These are phyloP conservation scores for Lochmaea crataegi DNA, from an alignment of 2,888 invertebrate genomes.

Conservation along the genomic window DNA sequence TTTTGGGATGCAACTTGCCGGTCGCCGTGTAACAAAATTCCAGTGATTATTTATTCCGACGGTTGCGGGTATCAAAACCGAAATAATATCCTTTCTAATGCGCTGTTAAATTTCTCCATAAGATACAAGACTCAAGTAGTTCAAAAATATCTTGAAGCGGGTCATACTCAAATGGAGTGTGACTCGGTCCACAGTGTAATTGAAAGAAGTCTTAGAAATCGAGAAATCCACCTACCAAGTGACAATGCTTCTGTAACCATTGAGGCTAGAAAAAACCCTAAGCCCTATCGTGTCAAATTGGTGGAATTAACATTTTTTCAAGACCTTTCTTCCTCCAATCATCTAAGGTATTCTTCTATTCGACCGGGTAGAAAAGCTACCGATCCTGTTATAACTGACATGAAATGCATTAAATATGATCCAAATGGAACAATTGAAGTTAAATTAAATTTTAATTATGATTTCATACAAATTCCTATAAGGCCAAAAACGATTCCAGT, in stretches of 20 bases:
- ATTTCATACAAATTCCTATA: slow-evolving; percentile 27
- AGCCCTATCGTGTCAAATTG: slow-evolving; percentile 45
- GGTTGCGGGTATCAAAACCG: slow-evolving; percentile 50
- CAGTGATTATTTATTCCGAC: slow-evolving; percentile 49
- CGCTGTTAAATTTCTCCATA: slow-evolving; percentile 45
- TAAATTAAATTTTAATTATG: slow-evolving; percentile 2
- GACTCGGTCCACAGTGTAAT: slow-evolving; percentile 58
- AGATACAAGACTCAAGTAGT: slow-evolving; percentile 36
- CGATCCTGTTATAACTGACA: slow-evolving; percentile 42
- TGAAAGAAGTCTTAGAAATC: slow-evolving; percentile 56
- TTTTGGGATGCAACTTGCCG: too few species aligned
- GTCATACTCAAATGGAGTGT: slow-evolving; percentile 48
- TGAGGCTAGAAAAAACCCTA: slow-evolving; percentile 45
- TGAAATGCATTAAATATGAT: slow-evolving; percentile 38
- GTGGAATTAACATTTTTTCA: slow-evolving; percentile 49
- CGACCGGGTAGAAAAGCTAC: slow-evolving; percentile 38
- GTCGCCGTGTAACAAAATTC: too few species aligned
- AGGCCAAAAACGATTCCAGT: slow-evolving; percentile 31
- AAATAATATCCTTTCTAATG: slow-evolving; percentile 47
- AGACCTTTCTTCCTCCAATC: slow-evolving; percentile 32
- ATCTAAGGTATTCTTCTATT: slow-evolving; percentile 39
- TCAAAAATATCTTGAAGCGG: slow-evolving; percentile 54
- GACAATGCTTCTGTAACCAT: slow-evolving; percentile 51
- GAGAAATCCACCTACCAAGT: slow-evolving; percentile 41
- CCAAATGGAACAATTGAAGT: slow-evolving; percentile 17